Base-by-base conservation (phyloP, 2,113 vertebrate genomes). In the Gadus chalcogrammus region DNA sequence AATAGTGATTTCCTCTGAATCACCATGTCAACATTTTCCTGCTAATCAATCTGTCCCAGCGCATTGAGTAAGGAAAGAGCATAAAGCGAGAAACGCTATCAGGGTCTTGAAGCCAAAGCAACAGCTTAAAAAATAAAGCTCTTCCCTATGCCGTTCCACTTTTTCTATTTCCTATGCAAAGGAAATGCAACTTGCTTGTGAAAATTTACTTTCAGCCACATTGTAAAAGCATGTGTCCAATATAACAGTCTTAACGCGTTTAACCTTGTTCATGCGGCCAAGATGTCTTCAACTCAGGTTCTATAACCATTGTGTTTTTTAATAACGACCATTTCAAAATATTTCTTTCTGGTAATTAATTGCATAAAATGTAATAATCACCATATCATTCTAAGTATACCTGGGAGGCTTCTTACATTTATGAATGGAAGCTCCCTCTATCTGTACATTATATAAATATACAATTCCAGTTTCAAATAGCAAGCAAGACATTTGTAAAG, bases 401-500 rank as follows among this genome's bases (percentile, higher is more conserved):
- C 55, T 65, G 64, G 56, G 24, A 66, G 28, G 55, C 61, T 70
- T 58, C 69, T 38, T 71, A 3, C 3, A 38, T 75, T 56, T 64
- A 35, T 56, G 48, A 55, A 35, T 61, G 60, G 42, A 63, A 12
- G 71, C 77, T 69, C 13, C 59, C 52, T 65, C 22, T 16, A 52
- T 62, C 48, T 75, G 78, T 67, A 79, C 60, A 66, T 61, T 73
- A 74, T 31, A 59, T 67, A 15, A 67, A 17, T 18, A 67, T 59
- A 62, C 6, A 56, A 74, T 80, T 87, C 82, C 78, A 85, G 84
- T 86, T 85, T 76, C 15, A 75, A 81, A 79, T 73, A 76, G 65
- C 72, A 71, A 70, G 67, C 72, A 77, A 22, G 67, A 59, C 27
- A 59, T 38, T 59, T 35, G 17, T 27, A 67, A 78, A 75, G 67